Evolutionary conservation across 2,797 vertebrate genomes (phyloP), one percentile per base, ranked within the genome.

Genomic region (Acanthis flammea): DNA sequence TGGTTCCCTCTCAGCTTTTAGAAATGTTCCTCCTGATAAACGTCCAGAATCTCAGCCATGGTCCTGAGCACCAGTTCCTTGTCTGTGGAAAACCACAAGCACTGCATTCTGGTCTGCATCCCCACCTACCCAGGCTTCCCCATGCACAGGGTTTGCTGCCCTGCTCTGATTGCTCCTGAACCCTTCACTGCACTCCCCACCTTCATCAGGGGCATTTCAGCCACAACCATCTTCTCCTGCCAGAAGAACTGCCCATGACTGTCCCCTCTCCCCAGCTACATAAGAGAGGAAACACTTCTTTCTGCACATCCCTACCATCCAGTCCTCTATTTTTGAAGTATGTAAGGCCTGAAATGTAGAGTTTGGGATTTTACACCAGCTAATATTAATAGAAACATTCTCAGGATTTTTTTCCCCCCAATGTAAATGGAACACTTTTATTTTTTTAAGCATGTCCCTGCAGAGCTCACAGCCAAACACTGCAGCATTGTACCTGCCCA

Each of bases 341-440:
- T 28, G n/a, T 31, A 82, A 82, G 77, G 73, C 54, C 57, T 62
- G 58, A 97, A 92, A 87, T 61, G 84, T 31, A 92, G 84, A 79
- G 90, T 85, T 89, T 89, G 70, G 92, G 82, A 87, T 89, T 96
- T 96, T 83, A 88, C 48, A 95, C 66, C 72, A 92, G 80, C 47
- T 89, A 92, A 94, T 97, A 96, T 96, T 95, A 97, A 96, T 92
- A 97, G 95, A 90, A 97, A 94, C 94, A 96, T 92, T 96, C 96
- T 80, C 87, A 77, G 82, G 62, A 97, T 80, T 97, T 95, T 86
- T 86, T 74, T 1, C 6, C 55, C 81, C 91, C 57, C 76, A 62
- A 2, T 92, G 95, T 97, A 95, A 97, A 96, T 94, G 93, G 94
- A 97, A 94, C 70, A 37, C 45, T 94, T 81, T 68, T 86, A 88